phyloP scores from a whole-genome alignment of 2,113 vertebrate species.

The Atherinomorus stipes region DNA sequence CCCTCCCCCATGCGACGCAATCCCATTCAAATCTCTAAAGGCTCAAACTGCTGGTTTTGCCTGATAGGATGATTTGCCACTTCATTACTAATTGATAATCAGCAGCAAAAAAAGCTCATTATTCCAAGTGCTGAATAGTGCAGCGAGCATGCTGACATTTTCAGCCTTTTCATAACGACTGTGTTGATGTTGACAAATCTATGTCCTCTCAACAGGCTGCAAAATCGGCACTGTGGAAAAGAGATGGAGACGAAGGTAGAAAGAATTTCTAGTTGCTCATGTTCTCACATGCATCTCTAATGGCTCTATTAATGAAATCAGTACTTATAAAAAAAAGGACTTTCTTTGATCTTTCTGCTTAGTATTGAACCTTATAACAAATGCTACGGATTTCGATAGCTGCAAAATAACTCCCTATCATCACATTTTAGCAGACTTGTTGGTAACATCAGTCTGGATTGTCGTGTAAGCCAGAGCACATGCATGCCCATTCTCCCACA shows the following conservation, averaged over 20 bases:
- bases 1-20: no score
- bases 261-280: neutral
- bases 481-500: no score
- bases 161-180: conserved; percentile 41
- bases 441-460: no score
- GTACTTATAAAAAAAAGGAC: neutral
- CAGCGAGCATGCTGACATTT: conserved; percentile 60
- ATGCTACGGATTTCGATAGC: no score
- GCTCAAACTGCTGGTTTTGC: conserved; percentile 48
- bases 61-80: conserved; percentile 76
- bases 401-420: no score
- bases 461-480: no score
- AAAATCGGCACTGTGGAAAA: conserved; percentile 2
- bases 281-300: conserved; percentile 4
- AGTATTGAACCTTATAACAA: neutral
- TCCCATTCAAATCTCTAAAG: conserved; percentile 37
- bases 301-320: conserved; percentile 6
- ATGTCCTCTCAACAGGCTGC: no score
- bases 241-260: conserved; percentile 11
- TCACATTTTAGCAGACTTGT: no score
- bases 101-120: conserved; percentile 70
- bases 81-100: conserved; percentile 82
- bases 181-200: no score
- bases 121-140: conserved; percentile 63
- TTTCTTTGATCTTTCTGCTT: conserved; percentile 1